These are phyloP conservation scores for Arvicanthis niloticus DNA, from an alignment of 2,113 vertebrate species.

Conservation along the genomic window DNA sequence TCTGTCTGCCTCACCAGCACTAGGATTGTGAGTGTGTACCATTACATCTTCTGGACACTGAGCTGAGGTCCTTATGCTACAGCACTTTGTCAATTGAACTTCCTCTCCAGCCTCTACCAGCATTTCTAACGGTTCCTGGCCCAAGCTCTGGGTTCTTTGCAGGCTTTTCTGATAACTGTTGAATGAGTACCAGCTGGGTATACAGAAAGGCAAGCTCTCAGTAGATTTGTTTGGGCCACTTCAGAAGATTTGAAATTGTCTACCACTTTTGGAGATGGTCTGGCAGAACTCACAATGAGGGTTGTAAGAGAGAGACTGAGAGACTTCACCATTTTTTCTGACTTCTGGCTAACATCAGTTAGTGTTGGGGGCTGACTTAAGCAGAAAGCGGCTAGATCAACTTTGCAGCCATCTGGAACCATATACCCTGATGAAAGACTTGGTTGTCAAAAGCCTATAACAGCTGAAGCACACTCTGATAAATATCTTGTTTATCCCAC, in stretches of 20 bases:
- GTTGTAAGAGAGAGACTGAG: background rate
- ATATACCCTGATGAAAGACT: too few species aligned
- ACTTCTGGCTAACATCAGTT: background rate
- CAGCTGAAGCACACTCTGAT: too few species aligned
- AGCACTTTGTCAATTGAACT: background rate
- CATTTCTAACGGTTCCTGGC: background rate
- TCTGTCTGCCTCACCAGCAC: background rate
- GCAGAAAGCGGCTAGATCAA: too few species aligned
- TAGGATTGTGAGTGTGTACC: background rate
- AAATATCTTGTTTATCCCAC: too few species aligned
- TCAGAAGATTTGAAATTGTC: background rate
- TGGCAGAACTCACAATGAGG: background rate
- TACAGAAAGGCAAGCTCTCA: background rate
- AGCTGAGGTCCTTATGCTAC: background rate
- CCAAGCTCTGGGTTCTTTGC: background rate
- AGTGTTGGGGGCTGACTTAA: too few species aligned
- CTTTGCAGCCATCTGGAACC: too few species aligned
- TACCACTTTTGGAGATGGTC: background rate
- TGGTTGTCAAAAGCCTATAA: too few species aligned
- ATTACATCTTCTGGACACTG: background rate
- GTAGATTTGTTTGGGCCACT: background rate
- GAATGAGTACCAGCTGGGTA: background rate
- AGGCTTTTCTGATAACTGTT: background rate
- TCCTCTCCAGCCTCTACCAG: background rate
- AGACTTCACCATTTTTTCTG: background rate